Base-by-base conservation (phyloP, 2,797 vertebrate species). In the Mallotus villosus region DNA sequence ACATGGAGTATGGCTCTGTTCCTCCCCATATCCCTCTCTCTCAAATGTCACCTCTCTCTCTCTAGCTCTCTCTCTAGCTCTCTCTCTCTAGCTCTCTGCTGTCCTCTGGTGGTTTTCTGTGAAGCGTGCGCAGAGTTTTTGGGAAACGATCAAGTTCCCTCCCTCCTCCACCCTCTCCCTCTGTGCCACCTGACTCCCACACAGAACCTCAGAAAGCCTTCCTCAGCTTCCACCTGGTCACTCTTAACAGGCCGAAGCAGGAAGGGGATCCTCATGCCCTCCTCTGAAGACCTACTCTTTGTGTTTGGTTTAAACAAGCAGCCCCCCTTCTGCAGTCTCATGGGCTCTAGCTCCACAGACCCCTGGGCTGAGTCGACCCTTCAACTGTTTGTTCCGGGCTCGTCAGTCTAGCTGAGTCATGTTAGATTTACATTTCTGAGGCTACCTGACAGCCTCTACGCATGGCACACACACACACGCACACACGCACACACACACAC, bases 91-190 rank as follows among this genome's bases (percentile, higher is more conserved):
- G 46, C 25, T 68, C 24, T 22, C 49, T 73, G 24, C 49, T 63
- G 53, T 59, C 61, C 53, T 62, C 69, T 72, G 21, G 69, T 76
- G 60, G 27, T 49, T 69, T 19, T 61, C n/a, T 25, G 21, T 24
- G 16, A 14, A 22, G 51, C 3, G 41, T 19, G 22, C 22, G 4
- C n/a, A 27, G 16, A 11, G 24, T 29, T 59, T 59, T 4, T 12
- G 58, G n/a, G 21, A 4, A 4, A 59, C n/a, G 2, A 21, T 24
- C 1, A 11, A 22, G 22, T 58, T 58, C 46, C 9, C 46, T 0
- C 46, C 16, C 0, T 49, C 46, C 46, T 32, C 19, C 9, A 17
- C 32, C 16, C 14, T 62, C 24, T 17, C 32, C 24, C 60, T 14
- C 16, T 12, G 11, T 62, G 19, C 5, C 12, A 17, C 21, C 58